Evolutionary conservation across 2,797 vertebrate genomes (phyloP).

Genomic region (Mormyrops boulengeri): DNA sequence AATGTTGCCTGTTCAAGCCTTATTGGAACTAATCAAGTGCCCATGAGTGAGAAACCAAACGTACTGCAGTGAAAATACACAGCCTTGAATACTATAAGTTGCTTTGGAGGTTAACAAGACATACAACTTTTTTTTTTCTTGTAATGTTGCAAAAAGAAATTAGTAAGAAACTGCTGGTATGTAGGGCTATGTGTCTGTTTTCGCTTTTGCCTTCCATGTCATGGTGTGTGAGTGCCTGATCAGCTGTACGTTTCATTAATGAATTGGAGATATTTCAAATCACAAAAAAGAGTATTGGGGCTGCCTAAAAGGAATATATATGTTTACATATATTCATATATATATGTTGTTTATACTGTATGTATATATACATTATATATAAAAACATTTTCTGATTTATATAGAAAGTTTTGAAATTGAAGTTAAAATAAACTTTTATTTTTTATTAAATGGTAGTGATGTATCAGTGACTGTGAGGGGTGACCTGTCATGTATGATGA

Average conservation of each 20-base stretch:
- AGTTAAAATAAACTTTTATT: background rate
- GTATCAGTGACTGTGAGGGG: background rate
- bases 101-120: background rate
- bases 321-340: too few species aligned
- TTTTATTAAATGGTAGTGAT: background rate
- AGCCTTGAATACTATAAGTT: background rate
- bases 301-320: background rate
- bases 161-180: background rate
- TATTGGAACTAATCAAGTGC: background rate
- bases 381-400: background rate
- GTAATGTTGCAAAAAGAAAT: background rate
- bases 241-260: background rate
- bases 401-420: background rate
- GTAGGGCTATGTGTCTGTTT: background rate
- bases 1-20: background rate
- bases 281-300: background rate
- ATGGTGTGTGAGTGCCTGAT: background rate
- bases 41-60: background rate
- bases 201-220: background rate
- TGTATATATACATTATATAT: too few species aligned
- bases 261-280: background rate
- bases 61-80: background rate
- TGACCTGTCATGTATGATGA: background rate
- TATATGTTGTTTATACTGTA: too few species aligned
- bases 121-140: background rate